Evolutionary conservation across 2,797 vertebrate species (phyloP).

Genomic region (Pangasius djambal): DNA sequence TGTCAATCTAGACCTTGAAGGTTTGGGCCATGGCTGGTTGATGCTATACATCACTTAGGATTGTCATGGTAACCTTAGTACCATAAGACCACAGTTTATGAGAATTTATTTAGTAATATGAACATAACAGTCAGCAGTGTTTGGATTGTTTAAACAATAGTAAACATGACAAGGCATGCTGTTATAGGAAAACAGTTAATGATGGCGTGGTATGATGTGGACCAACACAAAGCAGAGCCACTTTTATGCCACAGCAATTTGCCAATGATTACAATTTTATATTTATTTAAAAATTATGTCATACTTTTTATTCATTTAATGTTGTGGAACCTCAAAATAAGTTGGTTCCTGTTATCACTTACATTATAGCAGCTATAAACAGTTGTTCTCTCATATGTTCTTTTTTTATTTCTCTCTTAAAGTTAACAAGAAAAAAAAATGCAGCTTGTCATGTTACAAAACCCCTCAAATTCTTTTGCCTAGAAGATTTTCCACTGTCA

Average conservation of each 20-base stretch:
- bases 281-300: neutral
- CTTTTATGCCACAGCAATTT: neutral
- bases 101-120: constrained; percentile 3
- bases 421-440: neutral
- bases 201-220: neutral
- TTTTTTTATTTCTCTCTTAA: neutral
- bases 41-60: neutral
- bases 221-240: neutral
- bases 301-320: neutral
- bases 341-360: neutral
- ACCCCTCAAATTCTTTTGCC: neutral
- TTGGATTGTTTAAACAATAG: neutral
- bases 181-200: neutral
- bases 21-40: constrained; percentile 64
- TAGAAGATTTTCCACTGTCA: neutral
- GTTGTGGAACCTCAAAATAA: neutral
- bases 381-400: neutral
- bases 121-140: neutral
- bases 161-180: neutral
- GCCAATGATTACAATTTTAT: neutral
- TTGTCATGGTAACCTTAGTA: neutral
- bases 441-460: neutral
- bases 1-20: constrained; percentile 94
- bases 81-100: neutral
- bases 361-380: neutral